Percentiles rank a stretch among this genome's conserved stretches.
phyloP scores from a whole-genome alignment of 2,797 vertebrate species.

The Cirrhinus molitorella region DNA sequence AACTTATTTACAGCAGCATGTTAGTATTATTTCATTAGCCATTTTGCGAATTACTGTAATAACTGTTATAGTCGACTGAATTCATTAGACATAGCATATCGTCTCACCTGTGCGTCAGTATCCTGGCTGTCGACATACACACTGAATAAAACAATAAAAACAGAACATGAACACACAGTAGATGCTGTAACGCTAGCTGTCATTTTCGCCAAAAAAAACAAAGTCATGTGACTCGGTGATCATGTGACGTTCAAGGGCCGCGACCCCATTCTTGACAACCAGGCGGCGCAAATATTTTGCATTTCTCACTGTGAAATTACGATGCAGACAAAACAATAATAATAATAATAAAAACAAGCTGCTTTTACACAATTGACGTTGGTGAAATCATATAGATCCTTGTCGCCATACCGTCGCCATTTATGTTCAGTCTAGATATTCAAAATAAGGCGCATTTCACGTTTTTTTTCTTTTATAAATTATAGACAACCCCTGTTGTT shows the following conservation, averaged over 20 bases:
- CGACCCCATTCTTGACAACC: neutral
- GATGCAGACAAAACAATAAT: neutral
- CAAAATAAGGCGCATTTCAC: neutral
- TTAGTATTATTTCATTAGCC: neutral
- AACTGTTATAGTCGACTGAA: neutral
- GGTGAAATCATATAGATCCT: neutral
- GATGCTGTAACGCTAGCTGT: constrained; percentile 64
- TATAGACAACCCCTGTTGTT: neutral
- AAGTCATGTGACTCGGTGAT: constrained; percentile 70
- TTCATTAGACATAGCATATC: neutral
- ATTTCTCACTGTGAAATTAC: constrained; percentile 39
- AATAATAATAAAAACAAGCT: neutral
- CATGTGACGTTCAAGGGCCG: constrained; percentile 15
- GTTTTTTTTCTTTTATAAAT: neutral
- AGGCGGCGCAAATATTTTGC: constrained; percentile 64
- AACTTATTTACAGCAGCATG: neutral
- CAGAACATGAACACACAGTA: constrained; percentile 57
- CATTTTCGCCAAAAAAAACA: constrained; percentile 72
- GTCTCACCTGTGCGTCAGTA: constrained; percentile 39
- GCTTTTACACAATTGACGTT: neutral
- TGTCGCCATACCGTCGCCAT: neutral
- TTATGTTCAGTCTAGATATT: neutral
- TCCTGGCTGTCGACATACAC: constrained; percentile 15
- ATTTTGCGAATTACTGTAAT: neutral
- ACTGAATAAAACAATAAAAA: constrained; percentile 49